Evolutionary conservation across 2,888 invertebrate genomes (phyloP), one percentile per base, ranked within the genome.

Genomic region (Ptilodon capucinus): DNA sequence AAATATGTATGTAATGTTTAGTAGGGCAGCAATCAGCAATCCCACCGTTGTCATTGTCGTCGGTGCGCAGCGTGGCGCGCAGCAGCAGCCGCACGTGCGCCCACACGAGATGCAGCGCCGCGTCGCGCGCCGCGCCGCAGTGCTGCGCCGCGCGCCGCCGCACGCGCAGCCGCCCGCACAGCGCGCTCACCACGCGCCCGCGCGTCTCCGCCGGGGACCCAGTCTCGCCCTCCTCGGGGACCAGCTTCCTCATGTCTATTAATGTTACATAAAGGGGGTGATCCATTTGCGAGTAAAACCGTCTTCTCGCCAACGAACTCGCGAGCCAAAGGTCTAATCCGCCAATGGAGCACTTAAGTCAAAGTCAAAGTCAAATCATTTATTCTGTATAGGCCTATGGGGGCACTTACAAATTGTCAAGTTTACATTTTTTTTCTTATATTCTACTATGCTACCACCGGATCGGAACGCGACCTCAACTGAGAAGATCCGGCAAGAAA

Each of bases 21-120:
- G n/a, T 7, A 25, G 9, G 25, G 9, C n/a, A n/a, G 4, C 2
- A 28, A 28, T 39, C 19, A 14, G 21, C 16, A 23, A 17, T 38
- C 46, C 0, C 30, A 60, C 57, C 51, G 46, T 41, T 44, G 25
- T 52, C 54, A 21, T 59, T 51, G 11, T 52, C 59, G 4, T 4
- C 16, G 42, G 74, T 14, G 93, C 92, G 42, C 44, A 93, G 91
- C 0, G 94, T 92, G 59, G 93, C 92, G 44, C 94, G 84, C 83
- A 95, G 93, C 71, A 94, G 95, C 71, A 94, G 94, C 64, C 95
- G 94, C 42, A 95, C 81, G 81, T 95, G 96, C 43, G 94, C 92
- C 96, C 96, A 96, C 54, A 96, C 88, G 52, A 97, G 91, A 71
- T 95, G 95, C 44, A 96, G 83, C 64, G 94, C 93, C 61, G 94